Conservation (phyloP, 1,140 invertebrate genomes). For the Drosophila guanche region DNA sequence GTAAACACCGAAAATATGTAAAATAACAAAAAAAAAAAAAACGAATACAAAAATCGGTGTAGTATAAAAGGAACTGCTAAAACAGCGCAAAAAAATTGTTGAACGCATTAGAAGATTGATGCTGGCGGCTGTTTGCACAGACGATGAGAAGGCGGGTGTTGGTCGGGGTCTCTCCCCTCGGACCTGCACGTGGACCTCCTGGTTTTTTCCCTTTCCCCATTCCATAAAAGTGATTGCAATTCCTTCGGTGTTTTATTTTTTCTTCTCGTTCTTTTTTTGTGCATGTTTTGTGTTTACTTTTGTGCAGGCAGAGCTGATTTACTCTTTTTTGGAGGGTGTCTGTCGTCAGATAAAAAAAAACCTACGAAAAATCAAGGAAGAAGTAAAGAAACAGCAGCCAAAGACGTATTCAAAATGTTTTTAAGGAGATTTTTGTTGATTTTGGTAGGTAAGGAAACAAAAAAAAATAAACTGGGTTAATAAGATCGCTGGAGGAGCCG, state of each 20-base stretch:
- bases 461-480: slow-evolving; percentile 62
- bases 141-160: slow-evolving; percentile 6
- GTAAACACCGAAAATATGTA: slow-evolving; percentile 45
- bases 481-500: slow-evolving; percentile 60
- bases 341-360: slow-evolving; percentile 20
- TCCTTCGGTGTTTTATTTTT: slow-evolving; percentile 66
- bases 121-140: slow-evolving; percentile 74
- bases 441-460: slow-evolving; percentile 25
- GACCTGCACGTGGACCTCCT: slow-evolving; percentile 16
- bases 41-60: slow-evolving; percentile 33
- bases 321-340: slow-evolving; percentile 51
- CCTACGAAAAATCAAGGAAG: slow-evolving; percentile 28
- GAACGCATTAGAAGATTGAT: slow-evolving; percentile 81
- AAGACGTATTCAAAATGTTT: slow-evolving; percentile 50
- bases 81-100: slow-evolving; percentile 70
- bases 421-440: slow-evolving; percentile 36
- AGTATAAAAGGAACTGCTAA: slow-evolving; percentile 58
- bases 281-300: slow-evolving; percentile 63
- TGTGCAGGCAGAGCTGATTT: slow-evolving; percentile 70
- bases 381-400: slow-evolving; percentile 66
- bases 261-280: slow-evolving; percentile 65
- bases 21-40: slow-evolving; percentile 19
- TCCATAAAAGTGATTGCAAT: slow-evolving; percentile 71
- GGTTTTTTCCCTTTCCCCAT: slow-evolving; percentile 10
- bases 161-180: not conserved